Base-by-base conservation (phyloP, 1,140 invertebrate genomes). In the Hypsibius dujardini region DNA sequence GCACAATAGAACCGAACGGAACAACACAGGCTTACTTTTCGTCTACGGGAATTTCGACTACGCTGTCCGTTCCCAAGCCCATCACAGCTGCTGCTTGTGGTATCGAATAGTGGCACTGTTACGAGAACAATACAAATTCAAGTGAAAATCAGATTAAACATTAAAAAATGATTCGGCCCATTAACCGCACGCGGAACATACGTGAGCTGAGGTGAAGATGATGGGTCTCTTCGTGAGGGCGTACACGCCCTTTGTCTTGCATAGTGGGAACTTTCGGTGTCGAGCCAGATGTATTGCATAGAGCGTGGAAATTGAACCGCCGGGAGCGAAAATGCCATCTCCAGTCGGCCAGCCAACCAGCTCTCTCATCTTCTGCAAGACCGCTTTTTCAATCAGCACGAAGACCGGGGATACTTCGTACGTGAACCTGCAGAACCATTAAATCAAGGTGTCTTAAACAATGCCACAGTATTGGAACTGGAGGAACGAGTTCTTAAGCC, bases 401-500 rank as follows among this genome's bases (percentile, higher is more conserved):
- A 98, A 99, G 3, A 98, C 93, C 0, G 95, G 95, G 0, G 95
- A 92, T 67, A 98, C 97, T 82, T 98, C 95, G 78, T 98, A 98
- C 1, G 95, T 98, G 81, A 98, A 98, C 83, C 83, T 85, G 60
- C 50, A 0, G 14, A 28, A 28, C 28, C 28, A 28, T 28, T 28
- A 28, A 28, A 28, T 28, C 28, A 28, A 28, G 28, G 28, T 28
- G 28, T 28, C 28, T 28, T 28, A 28, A 28, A 28, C 28, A 28
- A 28, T 28, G 28, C 28, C 28, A 28, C 28, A 28, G 28, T 28
- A 28, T 28, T 28, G 28, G 28, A 28, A 28, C 28, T 28, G 28
- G 28, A 28, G 28, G 28, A 28, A 28, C 28, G 28, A 28, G 28
- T 28, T 28, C 28, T 28, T 28, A 28, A 28, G 28, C 28, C 28